Percentiles rank a stretch among this genome's conserved stretches.
Evolutionary conservation across 2,888 invertebrate species (phyloP).

Genomic region (Barypeithes pellucidus): DNA sequence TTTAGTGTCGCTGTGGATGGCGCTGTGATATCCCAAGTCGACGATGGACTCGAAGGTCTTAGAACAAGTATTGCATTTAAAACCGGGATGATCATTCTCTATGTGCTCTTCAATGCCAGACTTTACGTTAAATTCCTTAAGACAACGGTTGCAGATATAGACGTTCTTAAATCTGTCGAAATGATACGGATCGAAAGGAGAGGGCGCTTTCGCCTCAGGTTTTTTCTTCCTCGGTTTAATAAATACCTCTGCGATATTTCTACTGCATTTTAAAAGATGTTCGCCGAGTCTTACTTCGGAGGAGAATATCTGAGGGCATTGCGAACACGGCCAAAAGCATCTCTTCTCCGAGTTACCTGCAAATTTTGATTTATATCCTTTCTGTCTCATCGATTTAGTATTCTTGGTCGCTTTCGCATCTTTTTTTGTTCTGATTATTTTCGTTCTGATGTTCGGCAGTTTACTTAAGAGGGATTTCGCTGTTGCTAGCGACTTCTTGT

Average conservation of each 20-base stretch:
- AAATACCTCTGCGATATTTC: neutral
- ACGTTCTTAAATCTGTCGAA: slow-evolving; percentile 44
- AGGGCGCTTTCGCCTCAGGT: neutral
- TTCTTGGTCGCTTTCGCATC: slow-evolving; percentile 6
- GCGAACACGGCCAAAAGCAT: slow-evolving; percentile 46
- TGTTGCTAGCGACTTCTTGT: neutral
- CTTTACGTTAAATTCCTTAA: slow-evolving; percentile 37
- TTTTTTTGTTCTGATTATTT: slow-evolving; percentile 2
- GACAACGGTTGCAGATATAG: slow-evolving; percentile 44
- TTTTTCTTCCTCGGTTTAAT: slow-evolving; percentile 15
- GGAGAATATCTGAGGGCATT: slow-evolving; percentile 50
- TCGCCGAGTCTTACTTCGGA: slow-evolving; percentile 28
- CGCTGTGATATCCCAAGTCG: slow-evolving; percentile 44
- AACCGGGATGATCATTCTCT: slow-evolving; percentile 15
- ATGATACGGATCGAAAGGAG: slow-evolving; percentile 28
- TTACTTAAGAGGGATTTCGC: slow-evolving; percentile 36
- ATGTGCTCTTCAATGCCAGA: slow-evolving; percentile 38
- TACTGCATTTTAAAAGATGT: slow-evolving; percentile 31
- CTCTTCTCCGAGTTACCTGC: slow-evolving; percentile 9
- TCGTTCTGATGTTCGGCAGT: slow-evolving; percentile 36
- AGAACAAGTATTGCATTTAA: slow-evolving; percentile 34
- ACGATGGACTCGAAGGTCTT: slow-evolving; percentile 27
- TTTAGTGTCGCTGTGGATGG: slow-evolving; percentile 16
- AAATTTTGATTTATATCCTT: slow-evolving; percentile 2
- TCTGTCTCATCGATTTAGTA: neutral